Conservation (phyloP, 2,797 vertebrate species). For the Melanotaenia parkinsoni region DNA sequence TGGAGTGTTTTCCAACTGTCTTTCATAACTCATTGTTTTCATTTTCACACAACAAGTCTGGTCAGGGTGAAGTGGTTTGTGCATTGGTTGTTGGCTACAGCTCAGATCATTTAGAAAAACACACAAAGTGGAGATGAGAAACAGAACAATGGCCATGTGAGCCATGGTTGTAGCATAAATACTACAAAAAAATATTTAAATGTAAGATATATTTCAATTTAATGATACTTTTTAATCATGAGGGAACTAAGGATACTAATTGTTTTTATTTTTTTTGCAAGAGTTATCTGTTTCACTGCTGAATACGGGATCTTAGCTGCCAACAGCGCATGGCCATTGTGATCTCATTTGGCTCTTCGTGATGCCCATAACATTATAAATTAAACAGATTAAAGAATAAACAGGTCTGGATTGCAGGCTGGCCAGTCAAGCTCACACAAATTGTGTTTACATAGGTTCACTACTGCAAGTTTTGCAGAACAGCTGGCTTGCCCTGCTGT, state of each 20-base stretch:
- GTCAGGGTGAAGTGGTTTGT: constrained; percentile 44
- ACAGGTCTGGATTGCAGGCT: not conserved
- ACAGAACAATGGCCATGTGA: constrained; percentile 20
- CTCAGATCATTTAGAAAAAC: constrained; percentile 17
- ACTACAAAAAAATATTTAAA: not conserved
- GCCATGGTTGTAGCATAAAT: constrained; percentile 4
- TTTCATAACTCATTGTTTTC: constrained; percentile 34
- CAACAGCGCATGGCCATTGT: not conserved
- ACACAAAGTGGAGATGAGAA: constrained; percentile 22
- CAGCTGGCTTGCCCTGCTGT: not conserved
- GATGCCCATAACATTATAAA: not conserved
- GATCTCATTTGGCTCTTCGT: not conserved
- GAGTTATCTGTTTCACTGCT: not conserved
- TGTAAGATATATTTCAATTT: not conserved
- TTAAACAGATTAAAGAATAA: not conserved
- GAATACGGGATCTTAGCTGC: not conserved
- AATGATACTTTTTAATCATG: not conserved
- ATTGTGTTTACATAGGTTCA: not conserved
- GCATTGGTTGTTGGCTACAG: constrained; percentile 32
- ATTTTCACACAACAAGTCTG: constrained; percentile 38
- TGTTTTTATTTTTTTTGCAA: not conserved
- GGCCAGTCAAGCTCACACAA: not conserved
- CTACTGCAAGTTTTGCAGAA: not conserved
- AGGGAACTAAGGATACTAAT: not conserved
- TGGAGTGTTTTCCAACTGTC: constrained; percentile 54